A percentile compares a stretch with the other conserved stretches of the same genome.
Evolutionary conservation across 1,140 invertebrate genomes (phyloP).

Genomic region (Theocolax elegans): DNA sequence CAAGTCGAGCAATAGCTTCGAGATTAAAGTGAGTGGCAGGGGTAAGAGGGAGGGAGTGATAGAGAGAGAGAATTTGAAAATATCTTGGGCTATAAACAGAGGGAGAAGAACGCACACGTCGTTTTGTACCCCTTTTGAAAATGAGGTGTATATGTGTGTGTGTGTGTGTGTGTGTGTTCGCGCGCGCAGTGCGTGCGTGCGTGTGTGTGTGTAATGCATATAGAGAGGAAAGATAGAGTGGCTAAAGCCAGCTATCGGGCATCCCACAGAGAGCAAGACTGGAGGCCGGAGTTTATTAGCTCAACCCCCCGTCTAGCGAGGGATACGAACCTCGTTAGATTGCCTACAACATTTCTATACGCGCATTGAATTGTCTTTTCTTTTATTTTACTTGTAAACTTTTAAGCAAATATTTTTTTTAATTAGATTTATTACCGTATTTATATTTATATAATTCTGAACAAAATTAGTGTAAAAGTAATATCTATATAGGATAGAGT

Average conservation of each 20-base stretch:
- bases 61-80: not conserved
- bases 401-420: not conserved
- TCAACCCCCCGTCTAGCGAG: slow-evolving; percentile 53
- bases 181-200: slow-evolving; percentile 24
- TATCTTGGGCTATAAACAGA: too few species aligned
- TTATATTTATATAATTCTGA: too few species aligned
- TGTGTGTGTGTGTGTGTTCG: not conserved
- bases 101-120: too few species aligned
- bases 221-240: slow-evolving; percentile 46
- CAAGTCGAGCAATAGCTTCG: too few species aligned
- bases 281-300: slow-evolving; percentile 60
- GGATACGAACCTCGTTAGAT: slow-evolving; percentile 33
- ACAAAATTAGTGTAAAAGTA: too few species aligned
- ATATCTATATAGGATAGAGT: too few species aligned
- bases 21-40: too few species aligned
- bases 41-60: too few species aligned
- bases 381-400: not conserved
- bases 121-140: not conserved
- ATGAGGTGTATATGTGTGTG: too few species aligned
- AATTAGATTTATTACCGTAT: too few species aligned
- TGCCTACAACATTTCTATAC: not conserved
- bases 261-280: slow-evolving; percentile 49
- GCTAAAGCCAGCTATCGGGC: slow-evolving; percentile 54
- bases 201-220: too few species aligned
- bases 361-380: not conserved